A percentile compares a stretch with the other conserved stretches of the same genome.
phyloP scores from a whole-genome alignment of 2,888 invertebrate genomes.

The Mellilla xanthometata region DNA sequence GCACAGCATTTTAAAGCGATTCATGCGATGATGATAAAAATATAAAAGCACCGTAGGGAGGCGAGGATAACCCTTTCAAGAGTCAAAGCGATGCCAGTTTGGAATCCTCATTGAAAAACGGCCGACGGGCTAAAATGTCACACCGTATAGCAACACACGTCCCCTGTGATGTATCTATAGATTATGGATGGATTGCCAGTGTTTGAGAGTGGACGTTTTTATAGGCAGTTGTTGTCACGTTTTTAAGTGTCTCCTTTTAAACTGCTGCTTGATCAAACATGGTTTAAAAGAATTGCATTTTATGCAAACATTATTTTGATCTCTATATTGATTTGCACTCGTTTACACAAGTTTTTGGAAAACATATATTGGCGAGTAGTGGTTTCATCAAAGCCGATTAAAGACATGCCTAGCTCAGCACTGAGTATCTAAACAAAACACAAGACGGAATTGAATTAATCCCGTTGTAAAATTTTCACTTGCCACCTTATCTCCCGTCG shows the following conservation, averaged over 20 bases:
- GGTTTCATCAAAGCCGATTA: too few relatives aligned
- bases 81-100: constrained; percentile 53
- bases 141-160: constrained; percentile 46
- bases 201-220: constrained; percentile 26
- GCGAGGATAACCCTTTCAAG: constrained; percentile 68
- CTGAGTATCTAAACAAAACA: constrained; percentile 33
- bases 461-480: constrained; percentile 79
- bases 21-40: constrained; percentile 67
- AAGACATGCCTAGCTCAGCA: constrained; percentile 26
- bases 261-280: not conserved
- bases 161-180: constrained; percentile 36
- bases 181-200: constrained; percentile 34
- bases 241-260: constrained; percentile 9
- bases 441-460: constrained; percentile 71
- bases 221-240: constrained; percentile 21
- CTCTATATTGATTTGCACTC: too few relatives aligned
- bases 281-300: not conserved
- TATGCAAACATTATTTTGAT: too few relatives aligned
- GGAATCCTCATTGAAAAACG: constrained; percentile 70
- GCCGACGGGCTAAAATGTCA: constrained; percentile 61
- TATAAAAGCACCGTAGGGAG: constrained; percentile 56
- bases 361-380: too few relatives aligned
- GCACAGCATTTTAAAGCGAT: constrained; percentile 51
- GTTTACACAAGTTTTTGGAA: too few relatives aligned
- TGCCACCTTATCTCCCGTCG: constrained; percentile 79